These are phyloP conservation scores for Mylabris sibirica DNA, from an alignment of 2,888 invertebrate genomes.

Conservation along the genomic window DNA sequence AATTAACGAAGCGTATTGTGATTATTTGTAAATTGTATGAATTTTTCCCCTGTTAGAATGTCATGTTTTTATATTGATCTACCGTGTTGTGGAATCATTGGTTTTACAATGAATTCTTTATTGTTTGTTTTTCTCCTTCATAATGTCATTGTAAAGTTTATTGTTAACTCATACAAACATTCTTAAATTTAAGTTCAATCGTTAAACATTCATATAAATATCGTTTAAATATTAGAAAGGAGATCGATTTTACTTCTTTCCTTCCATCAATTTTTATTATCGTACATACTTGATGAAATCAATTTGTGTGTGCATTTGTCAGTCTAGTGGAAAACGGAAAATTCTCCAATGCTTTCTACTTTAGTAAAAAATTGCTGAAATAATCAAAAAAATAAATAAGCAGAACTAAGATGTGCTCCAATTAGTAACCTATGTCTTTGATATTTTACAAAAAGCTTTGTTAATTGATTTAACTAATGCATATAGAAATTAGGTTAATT, in stretches of 20 bases:
- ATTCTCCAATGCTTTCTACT: neutral
- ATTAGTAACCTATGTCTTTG: neutral
- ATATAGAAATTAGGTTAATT: neutral
- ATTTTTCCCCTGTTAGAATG: neutral
- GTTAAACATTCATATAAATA: neutral
- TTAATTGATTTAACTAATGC: neutral
- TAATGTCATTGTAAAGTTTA: neutral
- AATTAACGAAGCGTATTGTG: constrained; percentile 1
- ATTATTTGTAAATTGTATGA: constrained; percentile 1
- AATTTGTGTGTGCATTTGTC: constrained; percentile 6
- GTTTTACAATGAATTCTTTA: neutral
- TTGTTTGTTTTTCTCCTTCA: neutral
- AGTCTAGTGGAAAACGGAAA: neutral
- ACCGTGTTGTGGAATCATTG: neutral
- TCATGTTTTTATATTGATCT: neutral
- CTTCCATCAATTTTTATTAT: neutral
- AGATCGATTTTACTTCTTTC: neutral
- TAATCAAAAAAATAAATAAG: neutral
- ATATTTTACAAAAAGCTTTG: neutral
- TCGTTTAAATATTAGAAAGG: neutral
- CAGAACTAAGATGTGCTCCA: neutral
- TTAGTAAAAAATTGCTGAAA: neutral
- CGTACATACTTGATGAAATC: neutral
- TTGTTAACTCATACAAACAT: neutral
- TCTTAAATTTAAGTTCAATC: neutral